A percentile compares a stretch with the other conserved stretches of the same genome.
Conservation (phyloP, 2,888 invertebrate species). For the Anodontia alba region DNA sequence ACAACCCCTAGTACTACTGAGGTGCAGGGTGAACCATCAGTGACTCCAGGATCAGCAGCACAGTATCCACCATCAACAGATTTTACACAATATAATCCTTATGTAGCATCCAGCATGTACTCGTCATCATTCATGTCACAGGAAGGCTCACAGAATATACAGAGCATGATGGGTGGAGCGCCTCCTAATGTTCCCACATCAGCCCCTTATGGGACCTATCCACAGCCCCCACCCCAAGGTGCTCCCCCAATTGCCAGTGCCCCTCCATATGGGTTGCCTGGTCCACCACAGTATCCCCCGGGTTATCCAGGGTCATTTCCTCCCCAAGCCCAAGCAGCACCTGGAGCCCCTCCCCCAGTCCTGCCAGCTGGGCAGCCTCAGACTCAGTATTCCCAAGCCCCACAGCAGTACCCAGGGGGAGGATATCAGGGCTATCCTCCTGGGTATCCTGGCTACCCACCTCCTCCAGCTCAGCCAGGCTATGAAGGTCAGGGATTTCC, state of each 20-base stretch:
- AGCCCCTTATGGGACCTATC: slow-evolving; percentile 41
- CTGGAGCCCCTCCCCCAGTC: slow-evolving; percentile 49
- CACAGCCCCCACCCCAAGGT: slow-evolving; percentile 52
- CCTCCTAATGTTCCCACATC: slow-evolving; percentile 37
- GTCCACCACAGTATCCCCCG: slow-evolving; percentile 60
- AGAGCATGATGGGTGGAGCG: slow-evolving; percentile 78
- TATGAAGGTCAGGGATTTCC: slow-evolving; percentile 37
- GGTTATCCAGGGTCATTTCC: slow-evolving; percentile 35
- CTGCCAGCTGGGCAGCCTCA: slow-evolving; percentile 39
- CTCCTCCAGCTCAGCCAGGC: slow-evolving; percentile 26
- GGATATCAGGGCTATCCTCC: slow-evolving; percentile 18
- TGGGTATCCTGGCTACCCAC: not conserved
- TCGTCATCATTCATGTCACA: slow-evolving; percentile 82
- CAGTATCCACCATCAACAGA: slow-evolving; percentile 40
- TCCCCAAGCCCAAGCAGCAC: slow-evolving; percentile 36
- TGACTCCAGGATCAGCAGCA: slow-evolving; percentile 20
- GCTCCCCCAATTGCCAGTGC: slow-evolving; percentile 30
- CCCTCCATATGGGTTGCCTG: slow-evolving; percentile 53
- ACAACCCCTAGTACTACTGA: slow-evolving; percentile 6
- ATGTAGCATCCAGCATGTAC: slow-evolving; percentile 80
- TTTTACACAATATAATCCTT: slow-evolving; percentile 77
- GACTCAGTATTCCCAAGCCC: slow-evolving; percentile 35
- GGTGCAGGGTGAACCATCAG: not conserved
- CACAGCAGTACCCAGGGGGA: slow-evolving; percentile 37
- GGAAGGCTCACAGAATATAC: slow-evolving; percentile 82